A percentile compares a stretch with the other conserved stretches of the same genome.
These are phyloP conservation scores for Climacteris rufus DNA, from an alignment of 2,113 vertebrate species.

Conservation along the genomic window DNA sequence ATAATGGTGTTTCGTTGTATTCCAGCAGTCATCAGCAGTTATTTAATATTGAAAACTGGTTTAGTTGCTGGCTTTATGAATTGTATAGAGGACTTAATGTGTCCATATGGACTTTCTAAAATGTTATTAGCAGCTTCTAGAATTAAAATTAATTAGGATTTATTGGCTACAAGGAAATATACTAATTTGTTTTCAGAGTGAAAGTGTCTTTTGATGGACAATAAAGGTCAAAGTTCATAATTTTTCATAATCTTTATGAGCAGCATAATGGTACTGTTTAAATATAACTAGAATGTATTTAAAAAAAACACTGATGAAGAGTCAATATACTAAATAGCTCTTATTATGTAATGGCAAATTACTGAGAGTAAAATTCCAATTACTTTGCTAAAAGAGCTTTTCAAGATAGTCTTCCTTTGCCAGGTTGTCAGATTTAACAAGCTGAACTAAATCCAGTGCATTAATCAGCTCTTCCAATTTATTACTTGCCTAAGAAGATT, in stretches of 20 bases:
- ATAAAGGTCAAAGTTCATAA: constrained; percentile 45
- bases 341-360: constrained; percentile 46
- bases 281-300: constrained; percentile 4
- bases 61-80: constrained; percentile 49
- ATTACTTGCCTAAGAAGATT: constrained; percentile 69
- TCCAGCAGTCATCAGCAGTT: background rate
- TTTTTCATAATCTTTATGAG: constrained; percentile 31
- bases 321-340: constrained; percentile 45
- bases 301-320: background rate
- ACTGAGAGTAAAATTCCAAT: constrained; percentile 64
- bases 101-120: constrained; percentile 56
- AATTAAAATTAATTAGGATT: constrained; percentile 64
- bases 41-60: constrained; percentile 31
- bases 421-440: constrained; percentile 68
- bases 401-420: constrained; percentile 57
- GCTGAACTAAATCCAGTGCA: constrained; percentile 69
- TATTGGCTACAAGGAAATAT: constrained; percentile 55
- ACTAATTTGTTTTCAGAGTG: constrained; percentile 18
- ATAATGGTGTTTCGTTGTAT: background rate
- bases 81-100: constrained; percentile 42
- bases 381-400: constrained; percentile 66
- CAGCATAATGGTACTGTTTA: constrained; percentile 8
- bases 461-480: constrained; percentile 70
- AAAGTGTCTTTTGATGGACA: constrained; percentile 51
- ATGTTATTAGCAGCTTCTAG: constrained; percentile 59